Evolutionary conservation across 2,888 invertebrate genomes (phyloP), one percentile per base, ranked within the genome.

Genomic region (Eucera pruinosa): DNA sequence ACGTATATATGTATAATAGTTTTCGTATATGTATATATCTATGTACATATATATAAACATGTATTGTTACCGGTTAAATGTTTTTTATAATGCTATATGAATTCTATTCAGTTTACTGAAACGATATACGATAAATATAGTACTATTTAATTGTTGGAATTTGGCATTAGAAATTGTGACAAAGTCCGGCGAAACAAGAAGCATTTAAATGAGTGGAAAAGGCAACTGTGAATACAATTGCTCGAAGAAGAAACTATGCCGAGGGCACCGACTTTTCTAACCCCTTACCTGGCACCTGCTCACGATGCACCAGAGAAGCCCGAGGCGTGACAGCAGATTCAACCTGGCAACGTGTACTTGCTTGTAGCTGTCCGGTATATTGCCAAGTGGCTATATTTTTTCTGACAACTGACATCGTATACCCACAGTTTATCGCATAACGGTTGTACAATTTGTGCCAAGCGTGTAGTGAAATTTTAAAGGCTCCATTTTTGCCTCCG

Each of bases 271-370:
- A 67, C 66, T 70, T 68, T 68, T 68, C 82, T 77, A 72, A 73
- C 69, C 71, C 60, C 83, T 79, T 77, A 70, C 86, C 87, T 87
- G 87, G 82, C 85, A 87, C 88, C 88, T 88, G 87, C 76, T 83
- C 83, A 81, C 78, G 86, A 85, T 85, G 84, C 84, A 82, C 81
- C 80, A 83, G 78, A 81, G 81, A 81, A 55, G 83, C 85, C 81
- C 74, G 84, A 88, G 85, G 86, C 88, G 84, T 87, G 88, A 88
- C 87, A 88, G 85, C 83, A 82, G 83, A 85, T 87, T 85, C 85
- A 83, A 86, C 84, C 82, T 82, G 81, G 84, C 86, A 86, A 87
- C 87, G 82, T 87, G 87, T 80, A 82, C 78, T 78, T 78, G 85
- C 78, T 81, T 76, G 79, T 67, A 78, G 69, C 60, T 58, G 55